These are phyloP conservation scores for Tenthredo amoena DNA, from an alignment of 2,888 invertebrate species.

Conservation along the genomic window DNA sequence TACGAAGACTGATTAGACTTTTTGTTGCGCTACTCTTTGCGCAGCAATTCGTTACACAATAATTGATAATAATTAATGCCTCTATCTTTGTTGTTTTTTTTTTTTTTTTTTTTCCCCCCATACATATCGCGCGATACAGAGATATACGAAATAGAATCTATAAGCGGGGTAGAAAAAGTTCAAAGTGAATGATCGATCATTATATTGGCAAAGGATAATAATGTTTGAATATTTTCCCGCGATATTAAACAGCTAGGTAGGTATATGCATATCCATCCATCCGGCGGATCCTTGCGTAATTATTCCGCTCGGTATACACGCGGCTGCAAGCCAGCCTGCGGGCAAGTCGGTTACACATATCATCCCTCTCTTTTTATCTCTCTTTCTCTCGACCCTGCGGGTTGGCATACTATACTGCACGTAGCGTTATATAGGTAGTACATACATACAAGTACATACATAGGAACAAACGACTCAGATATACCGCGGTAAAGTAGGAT, in stretches of 20 bases:
- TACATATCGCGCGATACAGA: background rate
- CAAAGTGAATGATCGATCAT: slow-evolving; percentile 6
- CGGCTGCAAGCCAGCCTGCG: slow-evolving; percentile 14
- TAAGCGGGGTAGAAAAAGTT: background rate
- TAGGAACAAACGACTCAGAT: slow-evolving; percentile 5
- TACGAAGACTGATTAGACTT: slow-evolving; percentile 71
- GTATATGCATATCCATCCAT: background rate
- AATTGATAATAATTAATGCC: slow-evolving; percentile 77
- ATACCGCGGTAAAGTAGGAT: background rate
- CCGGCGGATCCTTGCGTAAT: slow-evolving; percentile 48
- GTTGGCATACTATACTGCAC: background rate
- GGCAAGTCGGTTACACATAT: background rate
- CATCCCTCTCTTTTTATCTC: background rate
- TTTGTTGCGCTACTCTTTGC: background rate
- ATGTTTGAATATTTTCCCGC: background rate
- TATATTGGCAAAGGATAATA: slow-evolving; percentile 5
- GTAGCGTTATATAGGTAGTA: background rate
- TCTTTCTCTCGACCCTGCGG: slow-evolving; percentile 6
- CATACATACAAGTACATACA: background rate
- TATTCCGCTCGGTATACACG: slow-evolving; percentile 20
- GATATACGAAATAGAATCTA: background rate
- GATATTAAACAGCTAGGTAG: background rate
- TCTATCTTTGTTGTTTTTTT: slow-evolving; percentile 69
- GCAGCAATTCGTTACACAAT: slow-evolving; percentile 56
- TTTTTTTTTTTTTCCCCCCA: background rate